These are phyloP conservation scores for Calameuta filiformis DNA, from an alignment of 2,888 invertebrate genomes.

Conservation along the genomic window DNA sequence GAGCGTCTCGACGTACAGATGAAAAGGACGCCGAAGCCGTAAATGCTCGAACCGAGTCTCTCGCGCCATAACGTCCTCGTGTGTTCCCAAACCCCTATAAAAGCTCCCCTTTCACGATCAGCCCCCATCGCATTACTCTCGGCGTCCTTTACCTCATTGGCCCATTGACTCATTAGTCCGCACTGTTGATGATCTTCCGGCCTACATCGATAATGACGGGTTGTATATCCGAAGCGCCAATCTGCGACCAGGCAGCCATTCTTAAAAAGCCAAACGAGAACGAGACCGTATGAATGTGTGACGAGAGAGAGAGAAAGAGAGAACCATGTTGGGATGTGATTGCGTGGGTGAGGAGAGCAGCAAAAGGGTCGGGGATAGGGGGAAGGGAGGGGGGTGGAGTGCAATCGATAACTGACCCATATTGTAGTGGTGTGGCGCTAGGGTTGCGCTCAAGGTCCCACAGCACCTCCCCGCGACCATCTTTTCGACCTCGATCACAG, in stretches of 20 bases:
- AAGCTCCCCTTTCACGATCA: background rate
- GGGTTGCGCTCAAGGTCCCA: background rate
- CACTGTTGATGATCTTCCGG: background rate
- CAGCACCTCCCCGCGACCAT: background rate
- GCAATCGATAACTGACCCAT: constrained; percentile 64
- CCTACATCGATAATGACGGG: background rate
- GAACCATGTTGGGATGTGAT: background rate
- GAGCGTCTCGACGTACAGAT: background rate
- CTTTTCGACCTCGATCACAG: background rate
- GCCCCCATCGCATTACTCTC: background rate
- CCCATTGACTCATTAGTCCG: background rate
- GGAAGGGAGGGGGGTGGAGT: constrained; percentile 23
- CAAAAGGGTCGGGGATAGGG: background rate
- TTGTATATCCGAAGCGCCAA: background rate
- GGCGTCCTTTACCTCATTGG: background rate
- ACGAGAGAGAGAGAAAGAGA: background rate
- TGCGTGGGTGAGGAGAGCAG: constrained; percentile 5
- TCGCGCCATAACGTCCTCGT: background rate
- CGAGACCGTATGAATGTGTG: background rate
- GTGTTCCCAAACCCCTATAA: background rate
- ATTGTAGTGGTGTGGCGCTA: constrained; percentile 36
- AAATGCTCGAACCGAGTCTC: background rate
- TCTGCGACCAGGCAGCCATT: background rate
- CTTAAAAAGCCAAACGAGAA: background rate
- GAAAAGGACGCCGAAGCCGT: background rate